A percentile compares a stretch with the other conserved stretches of the same genome.
These are phyloP conservation scores for Tachyglossus aculeatus DNA, from an alignment of 2,797 vertebrate species.

Conservation along the genomic window DNA sequence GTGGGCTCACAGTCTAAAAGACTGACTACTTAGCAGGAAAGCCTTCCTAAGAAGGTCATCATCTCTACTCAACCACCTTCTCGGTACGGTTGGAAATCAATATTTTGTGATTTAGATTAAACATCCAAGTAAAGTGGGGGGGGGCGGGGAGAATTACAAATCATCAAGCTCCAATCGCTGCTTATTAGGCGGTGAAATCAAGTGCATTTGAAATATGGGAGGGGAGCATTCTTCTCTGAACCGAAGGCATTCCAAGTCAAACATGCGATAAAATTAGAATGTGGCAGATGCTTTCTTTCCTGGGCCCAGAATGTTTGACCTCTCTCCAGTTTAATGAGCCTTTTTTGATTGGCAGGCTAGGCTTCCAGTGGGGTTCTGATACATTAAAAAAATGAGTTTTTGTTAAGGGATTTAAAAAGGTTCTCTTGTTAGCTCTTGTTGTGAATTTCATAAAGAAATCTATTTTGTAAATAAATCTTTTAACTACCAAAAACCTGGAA, in stretches of 20 bases:
- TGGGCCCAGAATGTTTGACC: background rate
- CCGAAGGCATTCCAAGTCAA: background rate
- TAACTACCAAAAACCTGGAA: background rate
- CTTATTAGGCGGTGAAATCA: background rate
- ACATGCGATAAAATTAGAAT: background rate
- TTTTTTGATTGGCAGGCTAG: background rate
- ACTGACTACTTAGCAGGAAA: slow-evolving; percentile 14
- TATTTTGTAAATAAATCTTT: slow-evolving; percentile 5
- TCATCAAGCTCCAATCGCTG: background rate
- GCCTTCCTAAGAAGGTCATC: slow-evolving; percentile 45
- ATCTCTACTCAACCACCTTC: slow-evolving; percentile 10
- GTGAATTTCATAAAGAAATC: no score
- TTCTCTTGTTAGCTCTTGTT: background rate
- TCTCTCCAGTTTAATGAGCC: background rate
- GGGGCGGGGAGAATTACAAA: background rate
- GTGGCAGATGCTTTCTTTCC: slow-evolving; percentile 6
- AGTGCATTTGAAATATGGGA: background rate
- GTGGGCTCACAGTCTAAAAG: no score
- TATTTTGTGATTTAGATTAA: slow-evolving; percentile 33
- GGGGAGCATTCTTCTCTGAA: background rate
- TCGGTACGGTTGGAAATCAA: slow-evolving; percentile 34
- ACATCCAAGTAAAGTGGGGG: slow-evolving; percentile 9
- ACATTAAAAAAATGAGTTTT: slow-evolving; percentile 11
- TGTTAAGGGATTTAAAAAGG: background rate
- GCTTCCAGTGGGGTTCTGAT: background rate